A percentile compares a stretch with the other conserved stretches of the same genome.
These are phyloP conservation scores for Rousettus leschenaultii DNA, from an alignment of 2,113 vertebrate species.

Conservation along the genomic window DNA sequence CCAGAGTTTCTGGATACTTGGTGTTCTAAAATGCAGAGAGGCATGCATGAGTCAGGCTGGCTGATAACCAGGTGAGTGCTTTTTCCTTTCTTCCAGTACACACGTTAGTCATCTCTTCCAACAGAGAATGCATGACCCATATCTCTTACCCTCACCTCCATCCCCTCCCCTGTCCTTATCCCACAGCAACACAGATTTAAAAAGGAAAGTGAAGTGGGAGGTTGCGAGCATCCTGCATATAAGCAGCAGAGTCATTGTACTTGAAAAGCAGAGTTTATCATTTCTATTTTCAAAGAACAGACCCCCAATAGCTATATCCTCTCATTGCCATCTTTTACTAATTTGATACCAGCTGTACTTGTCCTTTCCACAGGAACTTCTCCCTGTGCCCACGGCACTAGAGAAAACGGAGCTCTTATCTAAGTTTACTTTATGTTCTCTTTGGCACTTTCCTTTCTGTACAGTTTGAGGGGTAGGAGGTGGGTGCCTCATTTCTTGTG, in stretches of 20 bases:
- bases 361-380: not conserved
- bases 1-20: not conserved
- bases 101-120: not conserved
- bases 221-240: not conserved
- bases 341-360: not conserved
- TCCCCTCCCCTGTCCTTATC: not conserved
- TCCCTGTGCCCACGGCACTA: not conserved
- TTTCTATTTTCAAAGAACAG: conserved; percentile 10
- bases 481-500: not conserved
- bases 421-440: not conserved
- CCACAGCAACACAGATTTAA: not conserved
- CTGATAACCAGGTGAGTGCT: not conserved
- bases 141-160: not conserved
- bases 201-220: not conserved
- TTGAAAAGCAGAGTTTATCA: not conserved
- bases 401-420: not conserved
- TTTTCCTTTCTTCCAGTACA: not conserved
- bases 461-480: not conserved
- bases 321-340: not conserved
- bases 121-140: not conserved
- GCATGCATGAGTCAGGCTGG: not conserved
- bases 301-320: not conserved
- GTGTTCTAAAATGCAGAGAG: not conserved
- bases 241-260: not conserved
- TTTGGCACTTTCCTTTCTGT: not conserved